Evolutionary conservation across 2,888 invertebrate species (phyloP).

Genomic region (Vandiemenella viatica): DNA sequence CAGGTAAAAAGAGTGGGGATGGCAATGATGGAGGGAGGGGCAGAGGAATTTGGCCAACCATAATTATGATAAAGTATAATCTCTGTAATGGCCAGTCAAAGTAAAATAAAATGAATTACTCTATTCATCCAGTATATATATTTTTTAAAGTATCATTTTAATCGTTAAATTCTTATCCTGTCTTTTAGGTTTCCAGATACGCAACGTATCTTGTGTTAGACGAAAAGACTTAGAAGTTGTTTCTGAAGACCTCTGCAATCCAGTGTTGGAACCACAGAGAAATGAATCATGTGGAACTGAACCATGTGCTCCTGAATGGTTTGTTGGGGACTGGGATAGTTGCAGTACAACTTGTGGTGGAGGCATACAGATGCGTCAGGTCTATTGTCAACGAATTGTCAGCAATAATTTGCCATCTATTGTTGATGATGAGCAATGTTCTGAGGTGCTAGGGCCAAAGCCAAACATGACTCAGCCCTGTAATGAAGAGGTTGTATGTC

Average conservation of each 20-base stretch:
- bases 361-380: slow-evolving; percentile 49
- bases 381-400: slow-evolving; percentile 68
- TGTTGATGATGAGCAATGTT: slow-evolving; percentile 61
- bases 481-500: slow-evolving; percentile 62
- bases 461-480: slow-evolving; percentile 56
- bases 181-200: slow-evolving; percentile 35
- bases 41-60: too few relatives aligned
- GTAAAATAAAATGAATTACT: too few relatives aligned
- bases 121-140: too few relatives aligned
- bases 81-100: too few relatives aligned
- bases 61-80: too few relatives aligned
- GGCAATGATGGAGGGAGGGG: too few relatives aligned
- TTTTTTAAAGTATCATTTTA: too few relatives aligned
- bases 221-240: slow-evolving; percentile 54
- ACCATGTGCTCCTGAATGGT: slow-evolving; percentile 71
- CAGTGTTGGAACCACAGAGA: slow-evolving; percentile 50
- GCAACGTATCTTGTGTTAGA: slow-evolving; percentile 68
- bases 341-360: slow-evolving; percentile 76
- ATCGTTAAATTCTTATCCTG: too few relatives aligned
- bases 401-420: slow-evolving; percentile 53
- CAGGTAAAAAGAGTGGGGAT: too few relatives aligned
- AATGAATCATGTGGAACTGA: slow-evolving; percentile 57
- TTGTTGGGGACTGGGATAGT: slow-evolving; percentile 57
- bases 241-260: slow-evolving; percentile 64
- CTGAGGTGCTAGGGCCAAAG: slow-evolving; percentile 47